A percentile compares a stretch with the other conserved stretches of the same genome.
Evolutionary conservation across 2,113 vertebrate genomes (phyloP).

Genomic region (Platysternon megacephalum): DNA sequence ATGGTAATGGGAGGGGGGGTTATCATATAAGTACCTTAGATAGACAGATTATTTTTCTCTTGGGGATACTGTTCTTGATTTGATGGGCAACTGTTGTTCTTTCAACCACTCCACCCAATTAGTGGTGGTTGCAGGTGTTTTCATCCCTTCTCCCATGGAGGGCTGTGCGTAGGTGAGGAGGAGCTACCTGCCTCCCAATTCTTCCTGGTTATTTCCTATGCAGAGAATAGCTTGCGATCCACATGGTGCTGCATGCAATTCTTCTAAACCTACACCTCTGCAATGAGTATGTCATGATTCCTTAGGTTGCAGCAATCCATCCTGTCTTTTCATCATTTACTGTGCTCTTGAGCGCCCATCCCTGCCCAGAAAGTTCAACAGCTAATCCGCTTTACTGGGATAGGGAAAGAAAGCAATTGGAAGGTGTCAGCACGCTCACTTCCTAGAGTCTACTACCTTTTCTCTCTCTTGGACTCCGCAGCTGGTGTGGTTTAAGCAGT

Average conservation of each 20-base stretch:
- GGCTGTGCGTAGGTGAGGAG: neutral
- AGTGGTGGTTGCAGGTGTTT: neutral
- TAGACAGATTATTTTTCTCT: neutral
- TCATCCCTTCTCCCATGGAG: neutral
- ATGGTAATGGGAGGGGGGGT: neutral
- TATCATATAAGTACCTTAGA: neutral
- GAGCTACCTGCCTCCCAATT: neutral
- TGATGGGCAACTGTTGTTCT: neutral
- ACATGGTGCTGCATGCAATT: neutral
- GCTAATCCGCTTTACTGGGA: neutral
- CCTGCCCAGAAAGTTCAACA: neutral
- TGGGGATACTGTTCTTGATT: neutral
- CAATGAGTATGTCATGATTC: neutral
- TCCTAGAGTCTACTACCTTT: neutral
- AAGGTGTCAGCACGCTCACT: neutral
- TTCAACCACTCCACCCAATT: neutral
- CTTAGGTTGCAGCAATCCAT: neutral
- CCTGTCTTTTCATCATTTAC: neutral
- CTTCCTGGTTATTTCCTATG: neutral
- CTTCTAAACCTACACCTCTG: neutral
- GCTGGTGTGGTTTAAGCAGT: neutral
- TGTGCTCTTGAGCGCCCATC: neutral
- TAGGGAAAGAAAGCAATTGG: neutral
- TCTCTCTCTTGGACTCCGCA: neutral
- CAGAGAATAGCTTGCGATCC: neutral